Percentiles rank a stretch among this genome's conserved stretches.
These are phyloP conservation scores for Drosophila kurseongensis DNA, from an alignment of 1,140 invertebrate genomes.

Conservation along the genomic window DNA sequence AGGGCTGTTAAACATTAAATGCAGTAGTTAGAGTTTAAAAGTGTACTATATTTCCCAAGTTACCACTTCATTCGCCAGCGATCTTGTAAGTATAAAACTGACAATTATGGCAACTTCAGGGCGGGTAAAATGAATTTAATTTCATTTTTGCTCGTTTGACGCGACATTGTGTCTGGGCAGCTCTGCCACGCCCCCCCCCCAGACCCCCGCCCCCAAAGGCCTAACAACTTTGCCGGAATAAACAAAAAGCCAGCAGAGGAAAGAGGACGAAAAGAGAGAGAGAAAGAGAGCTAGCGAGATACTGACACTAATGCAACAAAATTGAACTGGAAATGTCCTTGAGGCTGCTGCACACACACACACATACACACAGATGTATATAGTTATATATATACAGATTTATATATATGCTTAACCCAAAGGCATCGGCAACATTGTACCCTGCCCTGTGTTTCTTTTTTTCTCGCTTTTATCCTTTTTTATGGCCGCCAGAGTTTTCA, in stretches of 20 bases:
- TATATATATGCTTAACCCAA: constrained; percentile 64
- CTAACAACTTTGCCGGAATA: constrained; percentile 16
- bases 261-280: not conserved
- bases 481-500: constrained; percentile 71
- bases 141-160: constrained; percentile 48
- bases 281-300: constrained; percentile 1
- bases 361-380: not conserved
- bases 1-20: too few relatives aligned
- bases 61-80: not conserved
- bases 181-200: constrained; percentile 39
- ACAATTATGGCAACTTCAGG: constrained; percentile 25
- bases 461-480: constrained; percentile 36
- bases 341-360: constrained; percentile 48
- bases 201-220: not conserved
- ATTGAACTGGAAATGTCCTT: constrained; percentile 80
- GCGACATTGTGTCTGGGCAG: constrained; percentile 62
- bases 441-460: constrained; percentile 10
- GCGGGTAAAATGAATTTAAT: constrained; percentile 22
- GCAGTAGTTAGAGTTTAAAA: too few relatives aligned
- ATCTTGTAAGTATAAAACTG: constrained; percentile 4
- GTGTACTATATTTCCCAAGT: not conserved
- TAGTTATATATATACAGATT: not conserved
- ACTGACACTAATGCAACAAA: constrained; percentile 78
- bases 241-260: constrained; percentile 2
- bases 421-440: constrained; percentile 51